phyloP scores from a whole-genome alignment of 1,140 invertebrate species.

The Kradibia gibbosae region DNA sequence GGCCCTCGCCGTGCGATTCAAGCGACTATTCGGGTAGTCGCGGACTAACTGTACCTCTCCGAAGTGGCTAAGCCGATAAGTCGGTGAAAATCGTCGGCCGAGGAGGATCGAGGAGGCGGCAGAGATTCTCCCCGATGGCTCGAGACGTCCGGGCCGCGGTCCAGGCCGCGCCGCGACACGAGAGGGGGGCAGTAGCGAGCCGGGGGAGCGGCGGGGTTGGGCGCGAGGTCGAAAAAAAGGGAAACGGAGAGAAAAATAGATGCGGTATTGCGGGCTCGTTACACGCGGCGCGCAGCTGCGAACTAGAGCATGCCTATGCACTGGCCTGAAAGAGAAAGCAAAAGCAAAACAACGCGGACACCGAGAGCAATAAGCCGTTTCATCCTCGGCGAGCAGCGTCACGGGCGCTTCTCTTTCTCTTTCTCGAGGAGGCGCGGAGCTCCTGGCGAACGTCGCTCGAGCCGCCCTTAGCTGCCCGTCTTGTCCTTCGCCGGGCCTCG shows the following conservation, averaged over 20 bases:
- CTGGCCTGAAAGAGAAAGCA: slow-evolving; percentile 72
- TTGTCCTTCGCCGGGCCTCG: not conserved
- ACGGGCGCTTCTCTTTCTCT: slow-evolving; percentile 2
- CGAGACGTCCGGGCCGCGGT: too few species aligned
- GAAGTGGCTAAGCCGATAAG: too few species aligned
- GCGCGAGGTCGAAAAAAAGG: not conserved
- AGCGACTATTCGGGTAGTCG: too few species aligned
- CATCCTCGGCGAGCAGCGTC: slow-evolving; percentile 31
- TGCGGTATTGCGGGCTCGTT: slow-evolving; percentile 24
- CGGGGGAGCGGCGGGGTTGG: not conserved
- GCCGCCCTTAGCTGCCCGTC: not conserved
- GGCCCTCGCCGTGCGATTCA: not conserved
- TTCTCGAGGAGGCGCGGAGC: not conserved
- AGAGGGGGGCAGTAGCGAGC: not conserved
- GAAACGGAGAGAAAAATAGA: slow-evolving; percentile 15
- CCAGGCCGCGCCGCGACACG: not conserved
- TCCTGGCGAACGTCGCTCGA: not conserved
- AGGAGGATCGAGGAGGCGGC: not conserved
- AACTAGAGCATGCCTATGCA: slow-evolving; percentile 71
- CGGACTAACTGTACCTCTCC: too few species aligned
- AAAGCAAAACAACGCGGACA: slow-evolving; percentile 66
- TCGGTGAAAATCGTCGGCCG: too few species aligned
- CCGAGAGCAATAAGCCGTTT: slow-evolving; percentile 50
- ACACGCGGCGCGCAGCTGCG: slow-evolving; percentile 48
- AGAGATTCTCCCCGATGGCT: too few species aligned